A percentile compares a stretch with the other conserved stretches of the same genome.
Conservation (phyloP, 2,888 invertebrate genomes). For the Plebejus anna region DNA sequence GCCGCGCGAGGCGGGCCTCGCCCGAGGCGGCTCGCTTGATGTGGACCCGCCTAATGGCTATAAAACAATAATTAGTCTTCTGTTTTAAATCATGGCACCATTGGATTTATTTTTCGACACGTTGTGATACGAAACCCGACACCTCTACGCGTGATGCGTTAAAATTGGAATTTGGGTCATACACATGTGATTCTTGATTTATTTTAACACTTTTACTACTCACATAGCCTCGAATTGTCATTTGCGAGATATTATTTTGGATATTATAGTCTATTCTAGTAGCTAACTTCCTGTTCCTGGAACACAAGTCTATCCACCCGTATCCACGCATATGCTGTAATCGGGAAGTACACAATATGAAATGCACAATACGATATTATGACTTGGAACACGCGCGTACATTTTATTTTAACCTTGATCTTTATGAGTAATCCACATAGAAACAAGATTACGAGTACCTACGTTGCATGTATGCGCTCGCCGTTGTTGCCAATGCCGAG, state of each 20-base stretch:
- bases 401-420: slow-evolving; percentile 36
- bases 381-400: slow-evolving; percentile 10
- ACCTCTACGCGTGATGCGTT: slow-evolving; percentile 17
- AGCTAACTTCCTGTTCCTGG: not conserved
- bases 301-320: not conserved
- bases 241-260: not conserved
- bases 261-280: not conserved
- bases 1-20: too few relatives aligned
- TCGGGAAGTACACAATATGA: slow-evolving; percentile 45
- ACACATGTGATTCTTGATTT: slow-evolving; percentile 26
- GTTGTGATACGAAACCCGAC: slow-evolving; percentile 24
- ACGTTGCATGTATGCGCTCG: slow-evolving; percentile 30
- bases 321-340: not conserved
- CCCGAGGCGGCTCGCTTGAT: too few relatives aligned
- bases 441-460: slow-evolving; percentile 29
- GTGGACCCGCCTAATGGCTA: not conserved
- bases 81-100: slow-evolving; percentile 20
- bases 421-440: slow-evolving; percentile 35
- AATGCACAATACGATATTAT: slow-evolving; percentile 10
- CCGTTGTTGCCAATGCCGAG: slow-evolving; percentile 33
- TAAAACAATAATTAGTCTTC: not conserved
- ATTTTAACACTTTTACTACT: slow-evolving; percentile 34
- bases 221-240: not conserved
- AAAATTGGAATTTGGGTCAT: slow-evolving; percentile 20
- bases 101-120: slow-evolving; percentile 28